Conservation (phyloP, 2,113 vertebrate species). For the Lipotes vexillifer region DNA sequence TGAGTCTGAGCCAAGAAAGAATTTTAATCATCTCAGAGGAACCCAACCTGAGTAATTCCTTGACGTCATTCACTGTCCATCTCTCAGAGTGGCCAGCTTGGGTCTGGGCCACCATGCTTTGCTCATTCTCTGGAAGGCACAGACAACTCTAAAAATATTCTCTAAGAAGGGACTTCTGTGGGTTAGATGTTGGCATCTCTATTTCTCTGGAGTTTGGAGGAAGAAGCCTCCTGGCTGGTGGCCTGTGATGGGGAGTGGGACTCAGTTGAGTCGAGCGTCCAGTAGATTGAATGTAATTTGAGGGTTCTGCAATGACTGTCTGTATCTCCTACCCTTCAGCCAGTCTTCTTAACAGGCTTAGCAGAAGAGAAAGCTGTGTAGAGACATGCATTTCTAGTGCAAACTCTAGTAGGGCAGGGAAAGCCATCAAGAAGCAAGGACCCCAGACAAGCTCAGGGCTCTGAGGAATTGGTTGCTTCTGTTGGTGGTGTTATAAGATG, state of each 20-base stretch:
- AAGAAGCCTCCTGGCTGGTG: neutral
- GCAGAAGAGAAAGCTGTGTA: neutral
- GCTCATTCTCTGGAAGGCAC: conserved; percentile 65
- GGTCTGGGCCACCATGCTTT: conserved; percentile 54
- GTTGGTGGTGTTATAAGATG: neutral
- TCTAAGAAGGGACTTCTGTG: conserved; percentile 48
- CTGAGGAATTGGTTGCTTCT: neutral
- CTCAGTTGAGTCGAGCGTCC: neutral
- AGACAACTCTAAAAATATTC: conserved; percentile 69
- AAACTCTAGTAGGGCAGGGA: neutral
- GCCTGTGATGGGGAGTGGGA: neutral
- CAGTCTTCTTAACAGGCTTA: neutral
- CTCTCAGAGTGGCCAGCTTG: conserved; percentile 58
- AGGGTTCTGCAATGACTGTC: neutral
- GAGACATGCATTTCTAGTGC: neutral
- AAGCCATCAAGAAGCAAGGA: neutral
- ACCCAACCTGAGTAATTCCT: conserved; percentile 68
- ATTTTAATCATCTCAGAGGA: conserved; percentile 65
- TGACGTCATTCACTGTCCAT: conserved; percentile 65
- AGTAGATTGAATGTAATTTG: neutral
- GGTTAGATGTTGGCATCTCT: conserved; percentile 34
- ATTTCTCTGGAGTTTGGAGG: neutral
- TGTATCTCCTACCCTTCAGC: neutral
- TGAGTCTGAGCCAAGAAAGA: conserved; percentile 55
- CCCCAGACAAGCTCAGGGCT: neutral